Conservation (phyloP, 2,113 vertebrate species). For the Mellivora capensis region DNA sequence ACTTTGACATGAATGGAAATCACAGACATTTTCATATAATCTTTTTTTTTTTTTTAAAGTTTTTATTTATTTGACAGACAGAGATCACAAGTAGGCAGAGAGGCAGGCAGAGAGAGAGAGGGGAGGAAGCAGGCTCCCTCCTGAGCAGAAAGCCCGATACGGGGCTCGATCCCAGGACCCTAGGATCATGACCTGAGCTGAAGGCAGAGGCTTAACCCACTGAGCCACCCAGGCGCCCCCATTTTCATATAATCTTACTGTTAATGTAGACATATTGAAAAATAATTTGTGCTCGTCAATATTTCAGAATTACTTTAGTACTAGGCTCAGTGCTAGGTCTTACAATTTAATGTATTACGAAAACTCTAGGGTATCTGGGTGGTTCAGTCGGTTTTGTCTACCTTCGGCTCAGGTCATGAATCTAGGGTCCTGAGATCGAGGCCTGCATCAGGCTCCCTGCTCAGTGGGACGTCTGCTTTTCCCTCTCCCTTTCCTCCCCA, state of each 20-base stretch:
- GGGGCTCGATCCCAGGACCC: too few species aligned
- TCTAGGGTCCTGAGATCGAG: neutral
- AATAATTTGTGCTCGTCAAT: neutral
- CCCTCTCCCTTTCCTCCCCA: neutral
- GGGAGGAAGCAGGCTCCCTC: too few species aligned
- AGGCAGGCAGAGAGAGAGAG: too few species aligned
- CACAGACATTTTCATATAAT: neutral
- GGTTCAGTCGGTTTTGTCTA: neutral
- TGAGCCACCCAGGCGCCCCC: too few species aligned
- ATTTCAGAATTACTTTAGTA: neutral
- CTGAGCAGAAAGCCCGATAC: too few species aligned
- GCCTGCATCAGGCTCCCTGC: neutral
- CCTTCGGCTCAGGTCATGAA: neutral
- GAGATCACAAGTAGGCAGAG: too few species aligned
- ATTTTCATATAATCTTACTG: too few species aligned
- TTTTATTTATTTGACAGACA: too few species aligned
- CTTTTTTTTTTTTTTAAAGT: too few species aligned
- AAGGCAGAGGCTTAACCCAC: too few species aligned
- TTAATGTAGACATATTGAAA: neutral
- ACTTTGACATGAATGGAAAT: conserved; percentile 3
- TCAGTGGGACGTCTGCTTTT: neutral
- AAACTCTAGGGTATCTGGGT: neutral
- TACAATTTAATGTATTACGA: neutral
- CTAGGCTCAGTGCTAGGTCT: neutral
- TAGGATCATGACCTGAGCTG: too few species aligned